phyloP scores from a whole-genome alignment of 2,888 invertebrate species.

The Sminthurides aquaticus region DNA sequence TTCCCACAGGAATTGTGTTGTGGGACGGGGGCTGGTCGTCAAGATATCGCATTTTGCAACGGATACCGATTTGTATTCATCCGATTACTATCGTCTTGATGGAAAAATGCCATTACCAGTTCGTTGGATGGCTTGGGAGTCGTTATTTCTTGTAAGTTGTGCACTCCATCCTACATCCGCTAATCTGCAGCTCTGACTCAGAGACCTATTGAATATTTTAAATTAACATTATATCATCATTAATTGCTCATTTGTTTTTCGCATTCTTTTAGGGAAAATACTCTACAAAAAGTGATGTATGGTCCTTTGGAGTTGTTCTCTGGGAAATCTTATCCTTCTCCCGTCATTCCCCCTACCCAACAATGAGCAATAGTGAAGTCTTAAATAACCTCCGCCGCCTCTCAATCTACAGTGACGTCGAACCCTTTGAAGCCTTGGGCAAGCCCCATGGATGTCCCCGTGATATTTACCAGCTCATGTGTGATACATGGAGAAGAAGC shows the following conservation, averaged over 20 bases:
- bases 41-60: conserved; percentile 81
- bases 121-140: conserved; percentile 87
- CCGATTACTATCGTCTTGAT: conserved; percentile 76
- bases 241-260: no score
- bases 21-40: conserved; percentile 71
- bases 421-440: conserved; percentile 50
- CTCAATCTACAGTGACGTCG: conserved; percentile 54
- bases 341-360: conserved; percentile 67
- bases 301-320: conserved; percentile 81
- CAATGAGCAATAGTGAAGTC: conserved; percentile 67
- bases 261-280: conserved; percentile 74
- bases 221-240: no score
- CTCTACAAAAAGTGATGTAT: conserved; percentile 82
- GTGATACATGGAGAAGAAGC: conserved; percentile 81
- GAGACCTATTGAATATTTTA: background rate
- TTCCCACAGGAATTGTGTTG: conserved; percentile 66
- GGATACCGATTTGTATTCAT: conserved; percentile 68
- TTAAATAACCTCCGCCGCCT: conserved; percentile 60
- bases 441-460: conserved; percentile 70
- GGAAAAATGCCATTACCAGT: conserved; percentile 74
- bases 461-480: conserved; percentile 84
- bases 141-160: conserved; percentile 60
- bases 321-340: conserved; percentile 78
- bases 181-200: background rate
- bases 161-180: background rate